Conservation (phyloP, 2,113 vertebrate species). For the Pomatorhinus ruficollis region DNA sequence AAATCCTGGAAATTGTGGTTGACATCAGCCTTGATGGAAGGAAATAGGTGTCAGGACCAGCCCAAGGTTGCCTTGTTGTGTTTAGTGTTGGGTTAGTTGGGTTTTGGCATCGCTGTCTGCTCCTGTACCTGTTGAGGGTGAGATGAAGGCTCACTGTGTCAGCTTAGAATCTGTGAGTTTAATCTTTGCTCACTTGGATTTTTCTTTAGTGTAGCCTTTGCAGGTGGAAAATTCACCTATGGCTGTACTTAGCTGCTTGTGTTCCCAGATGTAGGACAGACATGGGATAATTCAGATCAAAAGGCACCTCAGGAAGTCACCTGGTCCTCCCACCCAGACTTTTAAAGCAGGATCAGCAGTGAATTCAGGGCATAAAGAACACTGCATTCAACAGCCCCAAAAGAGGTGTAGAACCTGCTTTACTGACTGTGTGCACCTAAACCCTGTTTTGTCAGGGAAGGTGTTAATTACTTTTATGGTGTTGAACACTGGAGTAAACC, state of each 20-base stretch:
- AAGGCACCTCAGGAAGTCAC: not conserved
- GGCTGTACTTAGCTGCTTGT: not conserved
- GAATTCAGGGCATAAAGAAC: not conserved
- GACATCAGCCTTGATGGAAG: not conserved
- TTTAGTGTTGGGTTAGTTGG: not conserved
- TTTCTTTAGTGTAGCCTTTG: not conserved
- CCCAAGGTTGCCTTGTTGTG: not conserved
- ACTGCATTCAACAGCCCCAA: not conserved
- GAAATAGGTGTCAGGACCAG: not conserved
- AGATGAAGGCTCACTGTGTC: not conserved
- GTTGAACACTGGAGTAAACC: not conserved
- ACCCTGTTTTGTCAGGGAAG: not conserved
- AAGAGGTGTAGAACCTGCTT: not conserved
- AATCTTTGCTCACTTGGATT: not conserved
- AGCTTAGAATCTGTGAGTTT: not conserved
- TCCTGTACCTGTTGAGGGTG: not conserved
- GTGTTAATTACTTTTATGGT: not conserved
- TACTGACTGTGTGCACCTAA: not conserved
- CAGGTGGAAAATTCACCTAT: not conserved
- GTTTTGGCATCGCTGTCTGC: not conserved
- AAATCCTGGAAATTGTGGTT: not conserved
- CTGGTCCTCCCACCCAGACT: not conserved
- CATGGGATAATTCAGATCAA: not conserved
- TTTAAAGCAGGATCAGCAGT: not conserved
- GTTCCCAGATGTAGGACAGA: not conserved